Percentiles rank a stretch among this genome's conserved stretches.
Conservation (phyloP, 2,888 invertebrate species). For the Dysmachus trigonus region DNA sequence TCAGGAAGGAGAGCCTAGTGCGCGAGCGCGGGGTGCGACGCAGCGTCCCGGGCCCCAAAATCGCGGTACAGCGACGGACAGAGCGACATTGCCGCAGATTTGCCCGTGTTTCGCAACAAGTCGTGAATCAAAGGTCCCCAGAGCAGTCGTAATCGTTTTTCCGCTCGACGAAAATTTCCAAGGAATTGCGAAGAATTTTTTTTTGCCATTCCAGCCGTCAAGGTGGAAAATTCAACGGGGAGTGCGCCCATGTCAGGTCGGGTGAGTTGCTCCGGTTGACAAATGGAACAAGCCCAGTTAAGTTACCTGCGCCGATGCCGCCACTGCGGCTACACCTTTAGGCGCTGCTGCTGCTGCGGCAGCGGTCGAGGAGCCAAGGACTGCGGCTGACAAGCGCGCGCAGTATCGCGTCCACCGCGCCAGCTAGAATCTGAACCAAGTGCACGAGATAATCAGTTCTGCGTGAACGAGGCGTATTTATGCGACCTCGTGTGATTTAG, state of each 20-base stretch:
- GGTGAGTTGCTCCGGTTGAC: constrained; percentile 3
- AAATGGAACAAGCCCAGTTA: constrained; percentile 15
- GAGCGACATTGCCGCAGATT: constrained; percentile 20
- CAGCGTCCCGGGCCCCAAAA: background rate
- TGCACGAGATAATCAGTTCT: constrained; percentile 40
- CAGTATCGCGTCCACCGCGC: background rate
- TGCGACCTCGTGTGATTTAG: constrained; percentile 40
- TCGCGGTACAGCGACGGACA: background rate
- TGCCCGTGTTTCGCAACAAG: constrained; percentile 25
- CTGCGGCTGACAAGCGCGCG: background rate
- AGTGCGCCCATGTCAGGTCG: constrained; percentile 35
- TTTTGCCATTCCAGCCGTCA: background rate
- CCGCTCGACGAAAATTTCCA: constrained; percentile 6
- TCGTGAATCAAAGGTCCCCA: constrained; percentile 29
- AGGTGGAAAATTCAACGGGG: constrained; percentile 3
- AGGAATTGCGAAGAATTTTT: constrained; percentile 1
- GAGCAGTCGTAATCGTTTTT: constrained; percentile 8
- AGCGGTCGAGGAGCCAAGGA: background rate
- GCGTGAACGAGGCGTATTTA: constrained; percentile 36
- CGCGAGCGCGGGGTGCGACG: background rate
- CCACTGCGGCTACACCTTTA: background rate
- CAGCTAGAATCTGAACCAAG: background rate
- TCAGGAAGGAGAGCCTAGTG: constrained; percentile 21
- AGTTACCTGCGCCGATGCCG: background rate
- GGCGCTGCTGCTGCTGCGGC: background rate